Conservation (phyloP, 2,888 invertebrate genomes). For the Drosophila barbarae region DNA sequence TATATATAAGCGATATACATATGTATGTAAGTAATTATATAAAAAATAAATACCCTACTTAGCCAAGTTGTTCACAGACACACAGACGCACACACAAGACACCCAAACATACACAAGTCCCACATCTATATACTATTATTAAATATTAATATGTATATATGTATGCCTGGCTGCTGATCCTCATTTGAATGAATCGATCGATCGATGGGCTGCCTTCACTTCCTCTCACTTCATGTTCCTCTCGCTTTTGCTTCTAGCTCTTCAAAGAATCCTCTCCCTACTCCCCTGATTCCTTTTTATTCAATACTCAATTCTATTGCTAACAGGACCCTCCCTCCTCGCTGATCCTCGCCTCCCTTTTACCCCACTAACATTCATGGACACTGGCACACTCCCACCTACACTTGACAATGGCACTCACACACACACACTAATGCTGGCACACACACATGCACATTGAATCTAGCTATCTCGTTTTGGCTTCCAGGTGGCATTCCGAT, state of each 20-base stretch:
- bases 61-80: constrained; percentile 49
- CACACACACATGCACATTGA: constrained; percentile 25
- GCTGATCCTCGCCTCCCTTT: not conserved
- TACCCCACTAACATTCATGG: constrained; percentile 1
- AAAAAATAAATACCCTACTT: constrained; percentile 68
- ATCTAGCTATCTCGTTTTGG: constrained; percentile 43
- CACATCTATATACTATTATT: constrained; percentile 34
- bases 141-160: constrained; percentile 25
- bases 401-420: constrained; percentile 11
- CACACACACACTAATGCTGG: constrained; percentile 1
- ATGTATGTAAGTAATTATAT: constrained; percentile 35
- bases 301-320: constrained; percentile 10
- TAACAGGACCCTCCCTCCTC: constrained; percentile 1
- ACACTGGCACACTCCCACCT: constrained; percentile 7
- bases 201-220: constrained; percentile 61
- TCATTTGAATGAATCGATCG: constrained; percentile 52
- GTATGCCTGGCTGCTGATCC: constrained; percentile 40
- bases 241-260: constrained; percentile 11
- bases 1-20: constrained; percentile 36
- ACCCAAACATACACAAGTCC: constrained; percentile 51
- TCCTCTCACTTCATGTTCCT: constrained; percentile 11
- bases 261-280: not conserved
- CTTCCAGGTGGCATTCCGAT: constrained; percentile 27
- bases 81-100: constrained; percentile 62
- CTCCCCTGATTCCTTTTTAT: not conserved